Evolutionary conservation across 2,113 vertebrate genomes (phyloP), one percentile per base, ranked within the genome.

Genomic region (Passer montanus): DNA sequence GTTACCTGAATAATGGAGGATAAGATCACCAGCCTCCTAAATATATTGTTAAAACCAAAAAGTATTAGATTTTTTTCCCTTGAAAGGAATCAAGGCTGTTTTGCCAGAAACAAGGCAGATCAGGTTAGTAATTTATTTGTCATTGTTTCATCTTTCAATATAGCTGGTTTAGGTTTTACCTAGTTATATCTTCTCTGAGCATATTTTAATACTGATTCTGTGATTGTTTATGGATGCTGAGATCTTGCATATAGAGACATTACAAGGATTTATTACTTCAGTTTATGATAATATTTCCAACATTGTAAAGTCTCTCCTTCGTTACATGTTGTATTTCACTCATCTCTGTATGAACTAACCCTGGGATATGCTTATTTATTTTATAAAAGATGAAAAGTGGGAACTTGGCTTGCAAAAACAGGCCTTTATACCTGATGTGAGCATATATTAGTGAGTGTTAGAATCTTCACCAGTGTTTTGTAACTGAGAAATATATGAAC

Each of bases 291-390:
- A 47, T 82, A 58, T 56, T 92, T 95, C 62, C 52, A 11, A 55
- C 18, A 64, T 13, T 20, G 60, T 88, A 84, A 88, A 95, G 14
- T 75, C 7, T 80, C 24, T 17, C 41, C 28, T 75, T 31, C n/a
- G 16, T 77, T 89, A 41, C 28, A 41, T 77, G 27, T 66, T 92
- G 26, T 92, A 94, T 89, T 95, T 95, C 56, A 84, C 39, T 72
- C 30, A 60, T n/a, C 15, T 26, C 15, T 95, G 91, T 63, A 89
- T 81, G 41, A 75, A 72, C 59, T 77, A 93, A 56, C 26, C 18
- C 55, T 86, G 41, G 20, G 20, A 55, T 89, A 66, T 60, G 21
- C 33, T 66, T 89, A 73, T 80, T 85, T 95, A 39, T 83, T 95
- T 94, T 78, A 49, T 24, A 56, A 49, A 82, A 87, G 43, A 77